phyloP scores from a whole-genome alignment of 2,888 invertebrate species.

The Tetragonisca angustula region DNA sequence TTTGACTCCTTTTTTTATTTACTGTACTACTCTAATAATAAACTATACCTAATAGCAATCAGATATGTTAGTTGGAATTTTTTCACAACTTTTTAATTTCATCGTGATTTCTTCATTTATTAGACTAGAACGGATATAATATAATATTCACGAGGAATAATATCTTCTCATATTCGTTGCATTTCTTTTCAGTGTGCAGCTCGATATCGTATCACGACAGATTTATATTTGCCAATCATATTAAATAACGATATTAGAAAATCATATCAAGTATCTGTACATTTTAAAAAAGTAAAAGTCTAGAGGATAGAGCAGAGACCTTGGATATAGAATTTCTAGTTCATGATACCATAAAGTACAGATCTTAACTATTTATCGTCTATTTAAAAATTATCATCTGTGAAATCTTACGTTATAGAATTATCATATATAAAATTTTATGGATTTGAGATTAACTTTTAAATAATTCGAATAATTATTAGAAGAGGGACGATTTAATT shows the following conservation, averaged over 20 bases:
- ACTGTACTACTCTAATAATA: not conserved
- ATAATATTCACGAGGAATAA: not conserved
- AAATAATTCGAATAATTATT: not conserved
- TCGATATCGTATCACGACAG: constrained; percentile 25
- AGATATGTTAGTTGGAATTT: not conserved
- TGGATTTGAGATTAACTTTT: not conserved
- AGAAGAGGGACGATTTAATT: not conserved
- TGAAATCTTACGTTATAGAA: not conserved
- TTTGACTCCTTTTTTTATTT: not conserved
- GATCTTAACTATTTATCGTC: not conserved
- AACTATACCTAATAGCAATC: not conserved
- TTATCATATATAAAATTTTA: too few relatives aligned
- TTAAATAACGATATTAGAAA: constrained; percentile 38
- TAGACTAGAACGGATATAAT: constrained; percentile 16
- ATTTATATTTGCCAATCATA: constrained; percentile 35
- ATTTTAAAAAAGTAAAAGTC: not conserved
- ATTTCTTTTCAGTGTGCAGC: constrained; percentile 27
- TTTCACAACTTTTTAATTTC: not conserved
- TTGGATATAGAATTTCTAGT: constrained; percentile 23
- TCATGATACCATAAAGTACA: not conserved
- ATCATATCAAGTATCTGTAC: constrained; percentile 28
- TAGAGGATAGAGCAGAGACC: constrained; percentile 2
- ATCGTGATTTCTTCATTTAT: constrained; percentile 5
- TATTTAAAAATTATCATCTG: not conserved
- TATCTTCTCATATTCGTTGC: constrained; percentile 33